phyloP scores from a whole-genome alignment of 2,113 vertebrate species.

The Zootoca vivipara region DNA sequence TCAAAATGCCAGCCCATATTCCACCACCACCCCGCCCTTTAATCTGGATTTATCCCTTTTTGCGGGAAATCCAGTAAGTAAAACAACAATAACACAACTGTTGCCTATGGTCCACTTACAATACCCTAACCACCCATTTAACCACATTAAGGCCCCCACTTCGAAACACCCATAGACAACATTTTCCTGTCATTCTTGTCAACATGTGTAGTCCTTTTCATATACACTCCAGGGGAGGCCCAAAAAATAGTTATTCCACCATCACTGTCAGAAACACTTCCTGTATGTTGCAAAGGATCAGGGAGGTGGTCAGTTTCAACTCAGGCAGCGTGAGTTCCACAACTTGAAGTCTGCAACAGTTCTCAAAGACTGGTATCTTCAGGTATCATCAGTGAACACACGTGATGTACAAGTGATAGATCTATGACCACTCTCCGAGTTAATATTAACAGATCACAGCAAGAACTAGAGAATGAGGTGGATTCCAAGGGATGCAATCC shows the following conservation, averaged over 20 bases:
- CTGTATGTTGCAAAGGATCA: background rate
- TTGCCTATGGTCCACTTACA: no score
- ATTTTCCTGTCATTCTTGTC: background rate
- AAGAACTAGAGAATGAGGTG: background rate
- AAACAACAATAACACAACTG: no score
- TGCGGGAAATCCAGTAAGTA: no score
- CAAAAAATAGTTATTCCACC: background rate
- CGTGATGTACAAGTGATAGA: background rate
- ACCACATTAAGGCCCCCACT: no score
- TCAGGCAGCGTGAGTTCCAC: background rate
- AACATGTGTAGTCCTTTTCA: background rate
- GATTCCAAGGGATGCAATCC: background rate
- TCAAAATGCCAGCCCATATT: no score
- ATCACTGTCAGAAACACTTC: background rate
- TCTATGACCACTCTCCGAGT: background rate
- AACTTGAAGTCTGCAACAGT: background rate
- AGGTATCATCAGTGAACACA: background rate
- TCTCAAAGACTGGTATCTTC: background rate
- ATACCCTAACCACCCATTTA: no score
- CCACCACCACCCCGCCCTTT: no score
- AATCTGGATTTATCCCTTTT: no score
- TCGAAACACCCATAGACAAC: no score
- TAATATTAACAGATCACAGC: background rate
- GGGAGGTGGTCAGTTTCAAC: background rate
- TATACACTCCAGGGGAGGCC: background rate